These are phyloP conservation scores for Pithecia hirsuta DNA, from an alignment of 2,797 vertebrate species.

Conservation along the genomic window DNA sequence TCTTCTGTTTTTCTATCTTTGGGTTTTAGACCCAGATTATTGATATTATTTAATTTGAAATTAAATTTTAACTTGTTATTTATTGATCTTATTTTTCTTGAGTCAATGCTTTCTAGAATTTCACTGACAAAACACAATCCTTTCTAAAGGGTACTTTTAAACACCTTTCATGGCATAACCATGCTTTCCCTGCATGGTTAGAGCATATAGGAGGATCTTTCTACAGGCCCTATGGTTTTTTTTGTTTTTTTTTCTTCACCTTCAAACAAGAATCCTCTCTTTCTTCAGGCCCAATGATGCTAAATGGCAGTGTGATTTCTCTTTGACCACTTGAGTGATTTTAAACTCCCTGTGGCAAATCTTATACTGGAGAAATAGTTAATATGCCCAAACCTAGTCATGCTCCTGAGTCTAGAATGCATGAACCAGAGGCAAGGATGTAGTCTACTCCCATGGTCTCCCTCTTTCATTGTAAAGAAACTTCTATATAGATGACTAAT, in stretches of 20 bases:
- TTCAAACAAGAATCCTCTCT: background rate
- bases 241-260: background rate
- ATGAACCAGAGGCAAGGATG: background rate
- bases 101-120: background rate
- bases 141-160: background rate
- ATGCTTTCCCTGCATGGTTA: background rate
- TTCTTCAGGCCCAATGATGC: background rate
- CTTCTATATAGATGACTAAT: background rate
- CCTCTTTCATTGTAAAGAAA: background rate
- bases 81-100: background rate
- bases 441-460: background rate
- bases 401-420: background rate
- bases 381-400: background rate
- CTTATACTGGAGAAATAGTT: background rate
- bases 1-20: background rate
- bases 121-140: background rate
- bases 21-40: background rate
- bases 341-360: conserved; percentile 1
- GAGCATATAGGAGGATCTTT: background rate
- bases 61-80: background rate
- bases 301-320: background rate
- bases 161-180: background rate
- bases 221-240: background rate
- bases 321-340: background rate
- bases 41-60: conserved; percentile 16